These are phyloP conservation scores for Papilio polyxenes DNA, from an alignment of 1,140 invertebrate genomes.

Conservation along the genomic window DNA sequence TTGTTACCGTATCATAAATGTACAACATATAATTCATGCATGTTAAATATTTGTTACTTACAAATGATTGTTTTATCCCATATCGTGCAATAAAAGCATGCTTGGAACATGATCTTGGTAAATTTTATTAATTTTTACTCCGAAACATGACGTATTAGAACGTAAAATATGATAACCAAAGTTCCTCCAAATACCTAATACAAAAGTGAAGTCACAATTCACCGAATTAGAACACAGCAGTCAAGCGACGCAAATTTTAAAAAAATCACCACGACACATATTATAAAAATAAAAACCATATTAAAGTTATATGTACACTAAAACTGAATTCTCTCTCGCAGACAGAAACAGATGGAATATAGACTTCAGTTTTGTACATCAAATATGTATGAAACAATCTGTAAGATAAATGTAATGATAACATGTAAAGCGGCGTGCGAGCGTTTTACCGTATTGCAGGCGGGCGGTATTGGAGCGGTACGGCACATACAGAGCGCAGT, in stretches of 20 bases:
- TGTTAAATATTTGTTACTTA: not conserved
- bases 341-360: not conserved
- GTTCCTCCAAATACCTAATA: no score
- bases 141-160: not conserved
- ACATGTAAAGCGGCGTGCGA: conserved; percentile 60
- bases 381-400: conserved; percentile 34
- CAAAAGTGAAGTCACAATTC: no score
- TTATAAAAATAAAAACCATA: not conserved
- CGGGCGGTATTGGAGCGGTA: conserved; percentile 55
- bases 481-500: conserved; percentile 53
- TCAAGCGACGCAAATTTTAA: no score
- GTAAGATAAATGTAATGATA: conserved; percentile 37
- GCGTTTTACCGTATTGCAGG: conserved; percentile 66
- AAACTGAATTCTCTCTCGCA: no score
- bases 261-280: not conserved
- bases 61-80: conserved; percentile 11
- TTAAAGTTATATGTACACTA: not conserved
- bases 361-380: not conserved
- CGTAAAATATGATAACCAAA: no score
- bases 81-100: conserved; percentile 10
- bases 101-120: conserved; percentile 7
- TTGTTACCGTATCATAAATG: not conserved
- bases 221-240: no score
- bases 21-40: not conserved
- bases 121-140: not conserved